These are phyloP conservation scores for Nycticryphes semicollaris DNA, from an alignment of 2,113 vertebrate genomes.

Conservation along the genomic window DNA sequence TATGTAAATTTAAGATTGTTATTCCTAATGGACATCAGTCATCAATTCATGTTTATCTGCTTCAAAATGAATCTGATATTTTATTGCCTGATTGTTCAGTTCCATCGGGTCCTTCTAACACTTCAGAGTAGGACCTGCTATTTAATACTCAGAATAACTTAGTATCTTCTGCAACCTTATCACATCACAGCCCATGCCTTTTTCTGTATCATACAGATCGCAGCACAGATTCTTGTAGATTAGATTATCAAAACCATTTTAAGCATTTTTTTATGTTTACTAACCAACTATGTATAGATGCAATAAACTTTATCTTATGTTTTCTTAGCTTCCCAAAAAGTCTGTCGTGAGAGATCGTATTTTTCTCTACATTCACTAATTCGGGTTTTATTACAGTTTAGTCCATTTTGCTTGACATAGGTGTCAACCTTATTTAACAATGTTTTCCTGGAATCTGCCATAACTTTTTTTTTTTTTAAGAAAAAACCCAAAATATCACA, in stretches of 20 bases:
- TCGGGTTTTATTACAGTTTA: neutral
- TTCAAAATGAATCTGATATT: neutral
- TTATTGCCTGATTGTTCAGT: neutral
- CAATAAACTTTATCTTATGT: neutral
- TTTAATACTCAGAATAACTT: neutral
- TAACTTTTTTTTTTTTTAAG: too few relatives aligned
- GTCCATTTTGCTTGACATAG: neutral
- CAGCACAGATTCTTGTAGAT: neutral
- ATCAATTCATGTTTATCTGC: neutral
- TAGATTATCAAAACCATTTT: neutral
- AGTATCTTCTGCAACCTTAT: neutral
- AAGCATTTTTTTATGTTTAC: neutral
- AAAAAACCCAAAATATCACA: too few relatives aligned
- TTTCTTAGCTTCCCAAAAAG: neutral
- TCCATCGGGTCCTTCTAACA: neutral
- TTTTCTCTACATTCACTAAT: neutral
- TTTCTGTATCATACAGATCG: neutral
- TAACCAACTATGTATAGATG: neutral
- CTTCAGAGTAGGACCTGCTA: neutral
- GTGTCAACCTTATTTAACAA: neutral
- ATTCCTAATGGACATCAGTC: neutral
- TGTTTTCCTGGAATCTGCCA: neutral
- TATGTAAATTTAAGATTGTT: neutral
- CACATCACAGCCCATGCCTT: neutral
- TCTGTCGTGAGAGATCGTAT: neutral